These are phyloP conservation scores for Archivesica marissinica DNA, from an alignment of 1,140 invertebrate species.

Conservation along the genomic window DNA sequence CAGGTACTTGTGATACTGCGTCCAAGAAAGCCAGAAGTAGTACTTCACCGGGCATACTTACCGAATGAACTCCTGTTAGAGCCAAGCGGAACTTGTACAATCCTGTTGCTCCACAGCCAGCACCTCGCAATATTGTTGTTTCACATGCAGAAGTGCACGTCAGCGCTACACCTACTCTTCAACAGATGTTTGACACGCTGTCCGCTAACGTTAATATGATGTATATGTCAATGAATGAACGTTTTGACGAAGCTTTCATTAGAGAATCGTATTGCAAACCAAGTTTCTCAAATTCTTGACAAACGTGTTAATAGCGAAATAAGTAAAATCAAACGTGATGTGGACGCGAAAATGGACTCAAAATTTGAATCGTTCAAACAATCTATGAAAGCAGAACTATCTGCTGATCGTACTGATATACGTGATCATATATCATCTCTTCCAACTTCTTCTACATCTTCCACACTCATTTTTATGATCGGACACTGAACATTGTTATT, in stretches of 20 bases:
- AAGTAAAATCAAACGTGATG: background rate
- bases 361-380: constrained; percentile 11
- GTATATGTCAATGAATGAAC: constrained; percentile 22
- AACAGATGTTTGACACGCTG: constrained; percentile 36
- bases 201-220: constrained; percentile 24
- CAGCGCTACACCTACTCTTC: constrained; percentile 21
- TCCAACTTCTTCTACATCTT: background rate
- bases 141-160: constrained; percentile 32
- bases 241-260: background rate
- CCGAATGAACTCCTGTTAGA: too few relatives aligned
- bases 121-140: constrained; percentile 16
- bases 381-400: background rate
- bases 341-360: background rate
- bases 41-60: too few relatives aligned
- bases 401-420: constrained; percentile 2
- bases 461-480: background rate
- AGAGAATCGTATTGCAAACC: background rate
- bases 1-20: too few relatives aligned
- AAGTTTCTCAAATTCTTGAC: constrained; percentile 25
- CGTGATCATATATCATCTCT: background rate
- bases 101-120: background rate
- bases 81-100: too few relatives aligned
- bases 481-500: constrained; percentile 41
- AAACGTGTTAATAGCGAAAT: constrained; percentile 15
- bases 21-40: too few relatives aligned